Base-by-base conservation (phyloP, 2,113 vertebrate genomes). In the Garra rufa region DNA sequence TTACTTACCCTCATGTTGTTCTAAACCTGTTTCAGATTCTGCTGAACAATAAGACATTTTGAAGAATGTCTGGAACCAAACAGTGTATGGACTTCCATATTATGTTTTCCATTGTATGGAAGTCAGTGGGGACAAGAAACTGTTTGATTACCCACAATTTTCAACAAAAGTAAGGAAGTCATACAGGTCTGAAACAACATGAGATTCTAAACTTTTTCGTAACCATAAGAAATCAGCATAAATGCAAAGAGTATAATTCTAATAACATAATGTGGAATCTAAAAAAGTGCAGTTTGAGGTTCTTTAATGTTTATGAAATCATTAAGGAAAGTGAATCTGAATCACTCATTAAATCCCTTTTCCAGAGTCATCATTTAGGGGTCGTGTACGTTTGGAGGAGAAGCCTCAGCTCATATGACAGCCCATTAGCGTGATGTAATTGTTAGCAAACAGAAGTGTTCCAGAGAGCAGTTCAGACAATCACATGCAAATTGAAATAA, bases 401-500 rank as follows among this genome's bases (percentile, higher is more conserved):
- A 73, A 83, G 76, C 74, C 46, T 55, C 41, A 61, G 76, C 34
- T 69, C 63, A 76, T 44, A 76, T 65, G 74, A 61, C 55, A 88
- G 77, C 79, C 86, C 75, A 88, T 89, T 88, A 89, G 76, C 61
- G 41, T 86, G 76, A 84, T 88, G 81, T 89, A 88, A 89, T 90
- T 89, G 85, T 84, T 86, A 87, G 83, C 83, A 88, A 89, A 90
- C 85, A 88, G 69, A 74, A 71, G 84, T 74, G 81, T 85, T 89
- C 76, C 86, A 80, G 73, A 76, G 79, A 82, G 69, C 81, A 83
- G 83, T 84, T 75, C 70, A 88, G 80, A 85, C 82, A 89, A 89
- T 87, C 85, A 81, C 79, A 86, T 90, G 89, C 85, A 87, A 88
- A 86, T 85, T 85, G 77, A 84, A 88, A 77, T 76, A 81, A 85